A percentile compares a stretch with the other conserved stretches of the same genome.
Conservation (phyloP, 2,113 vertebrate species). For the Marcusenius ussheri region DNA sequence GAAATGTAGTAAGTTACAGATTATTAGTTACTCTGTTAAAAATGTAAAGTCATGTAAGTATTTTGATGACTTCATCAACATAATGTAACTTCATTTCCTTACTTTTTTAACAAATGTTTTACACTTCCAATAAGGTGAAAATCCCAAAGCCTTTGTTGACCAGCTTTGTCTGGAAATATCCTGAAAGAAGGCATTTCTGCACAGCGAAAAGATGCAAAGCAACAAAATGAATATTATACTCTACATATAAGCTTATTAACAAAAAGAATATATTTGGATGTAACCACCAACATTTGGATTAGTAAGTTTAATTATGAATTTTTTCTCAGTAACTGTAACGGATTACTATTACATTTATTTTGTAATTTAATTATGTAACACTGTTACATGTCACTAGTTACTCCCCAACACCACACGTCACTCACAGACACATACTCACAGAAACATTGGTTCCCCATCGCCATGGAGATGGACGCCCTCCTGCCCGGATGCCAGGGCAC, state of each 20-base stretch:
- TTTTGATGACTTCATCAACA: neutral
- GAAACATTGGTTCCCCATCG: constrained; percentile 4
- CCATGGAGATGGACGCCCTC: neutral
- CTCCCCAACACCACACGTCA: neutral
- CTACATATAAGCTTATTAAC: neutral
- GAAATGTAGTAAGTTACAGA: neutral
- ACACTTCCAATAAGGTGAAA: neutral
- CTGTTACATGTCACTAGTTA: neutral
- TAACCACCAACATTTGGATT: neutral
- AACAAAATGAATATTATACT: neutral
- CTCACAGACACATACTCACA: constrained; percentile 18
- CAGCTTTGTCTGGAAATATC: neutral
- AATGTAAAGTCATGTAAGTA: neutral
- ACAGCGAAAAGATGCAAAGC: neutral
- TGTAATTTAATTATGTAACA: neutral
- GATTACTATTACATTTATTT: neutral
- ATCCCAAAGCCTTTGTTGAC: neutral
- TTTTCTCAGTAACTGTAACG: neutral
- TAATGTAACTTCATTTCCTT: neutral
- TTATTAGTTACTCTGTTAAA: neutral
- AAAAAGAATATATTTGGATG: neutral
- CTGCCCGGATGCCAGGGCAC: neutral
- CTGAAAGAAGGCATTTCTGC: neutral
- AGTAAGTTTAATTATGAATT: neutral
- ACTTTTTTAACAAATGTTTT: neutral